Evolutionary conservation across 1,140 invertebrate genomes (phyloP).

Genomic region (Zaprionus davidi): DNA sequence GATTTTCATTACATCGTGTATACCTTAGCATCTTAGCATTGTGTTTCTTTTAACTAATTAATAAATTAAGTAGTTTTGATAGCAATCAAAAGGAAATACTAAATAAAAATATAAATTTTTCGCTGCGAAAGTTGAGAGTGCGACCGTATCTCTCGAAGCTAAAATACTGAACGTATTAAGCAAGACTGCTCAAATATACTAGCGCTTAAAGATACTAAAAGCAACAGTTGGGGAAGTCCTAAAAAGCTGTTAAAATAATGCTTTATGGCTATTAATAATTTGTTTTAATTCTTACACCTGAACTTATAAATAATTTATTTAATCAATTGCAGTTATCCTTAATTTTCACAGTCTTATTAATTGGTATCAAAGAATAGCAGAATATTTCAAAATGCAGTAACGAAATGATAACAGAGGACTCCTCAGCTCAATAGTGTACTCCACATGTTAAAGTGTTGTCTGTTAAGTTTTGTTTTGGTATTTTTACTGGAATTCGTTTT

Average conservation of each 20-base stretch:
- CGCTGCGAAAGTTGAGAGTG: slow-evolving; percentile 42
- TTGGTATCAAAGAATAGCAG: neutral
- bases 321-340: neutral
- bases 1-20: neutral
- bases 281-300: no score
- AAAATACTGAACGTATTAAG: slow-evolving; percentile 29
- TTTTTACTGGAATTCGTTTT: neutral
- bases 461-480: neutral
- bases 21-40: slow-evolving; percentile 15
- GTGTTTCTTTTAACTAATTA: slow-evolving; percentile 5
- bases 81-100: slow-evolving; percentile 34
- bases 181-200: neutral
- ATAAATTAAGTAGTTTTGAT: slow-evolving; percentile 29
- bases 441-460: neutral
- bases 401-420: neutral
- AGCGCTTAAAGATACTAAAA: slow-evolving; percentile 20
- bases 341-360: neutral
- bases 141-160: slow-evolving; percentile 26
- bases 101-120: slow-evolving; percentile 52
- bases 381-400: neutral
- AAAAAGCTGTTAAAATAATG: neutral
- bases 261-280: neutral
- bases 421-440: slow-evolving; percentile 9
- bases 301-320: no score
- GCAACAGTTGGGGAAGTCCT: slow-evolving; percentile 1